phyloP scores from a whole-genome alignment of 2,113 vertebrate genomes.

The Rhinoderma darwinii region DNA sequence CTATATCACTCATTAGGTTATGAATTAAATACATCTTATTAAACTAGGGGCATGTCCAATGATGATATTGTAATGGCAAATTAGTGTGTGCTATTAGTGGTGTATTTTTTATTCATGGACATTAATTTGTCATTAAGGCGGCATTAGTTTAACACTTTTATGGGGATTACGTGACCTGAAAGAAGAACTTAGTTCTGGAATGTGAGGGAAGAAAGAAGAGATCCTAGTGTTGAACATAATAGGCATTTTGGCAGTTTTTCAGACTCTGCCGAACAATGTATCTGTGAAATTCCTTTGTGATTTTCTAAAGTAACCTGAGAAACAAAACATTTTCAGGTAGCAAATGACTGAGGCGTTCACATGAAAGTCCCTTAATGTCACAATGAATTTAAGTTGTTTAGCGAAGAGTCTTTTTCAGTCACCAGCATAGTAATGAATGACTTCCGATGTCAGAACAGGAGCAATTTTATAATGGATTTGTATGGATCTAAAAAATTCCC shows the following conservation, averaged over 20 bases:
- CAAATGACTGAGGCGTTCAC: constrained; percentile 28
- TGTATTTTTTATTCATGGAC: constrained; percentile 90
- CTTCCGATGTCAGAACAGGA: not conserved
- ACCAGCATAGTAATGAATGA: not conserved
- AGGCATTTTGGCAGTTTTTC: constrained; percentile 53
- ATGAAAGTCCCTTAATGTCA: constrained; percentile 24
- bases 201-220: constrained; percentile 65
- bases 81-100: constrained; percentile 87
- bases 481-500: too few relatives aligned
- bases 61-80: constrained; percentile 91
- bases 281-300: constrained; percentile 29
- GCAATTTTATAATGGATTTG: not conserved
- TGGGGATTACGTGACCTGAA: constrained; percentile 84
- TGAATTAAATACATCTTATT: constrained; percentile 92
- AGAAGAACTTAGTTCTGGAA: constrained; percentile 73
- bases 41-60: constrained; percentile 90
- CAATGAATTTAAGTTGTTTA: not conserved
- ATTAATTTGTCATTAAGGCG: constrained; percentile 89
- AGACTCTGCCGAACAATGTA: constrained; percentile 43
- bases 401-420: not conserved
- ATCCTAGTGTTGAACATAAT: constrained; percentile 61
- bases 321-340: constrained; percentile 10
- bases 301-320: constrained; percentile 32
- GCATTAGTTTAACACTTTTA: constrained; percentile 89
- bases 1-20: constrained; percentile 91